phyloP scores from a whole-genome alignment of 2,113 vertebrate species.

The Oxygymnocypris stewartii region DNA sequence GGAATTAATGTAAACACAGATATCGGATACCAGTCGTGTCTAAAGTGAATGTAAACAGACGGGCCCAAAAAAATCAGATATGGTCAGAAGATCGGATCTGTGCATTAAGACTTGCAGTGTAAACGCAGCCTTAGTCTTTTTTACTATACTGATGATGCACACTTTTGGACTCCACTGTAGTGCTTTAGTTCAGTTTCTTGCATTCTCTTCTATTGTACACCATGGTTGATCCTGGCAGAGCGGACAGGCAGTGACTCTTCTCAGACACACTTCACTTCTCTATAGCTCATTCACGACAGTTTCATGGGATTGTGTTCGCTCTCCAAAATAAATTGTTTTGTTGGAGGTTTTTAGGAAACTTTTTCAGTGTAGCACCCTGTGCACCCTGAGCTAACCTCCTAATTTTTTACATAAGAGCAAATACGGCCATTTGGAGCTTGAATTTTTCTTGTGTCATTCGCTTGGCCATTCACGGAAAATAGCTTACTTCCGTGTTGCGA shows the following conservation, averaged over 20 bases:
- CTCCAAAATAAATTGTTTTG: neutral
- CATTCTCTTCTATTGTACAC: neutral
- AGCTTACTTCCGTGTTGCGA: neutral
- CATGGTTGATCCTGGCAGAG: neutral
- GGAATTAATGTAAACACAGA: too few relatives aligned
- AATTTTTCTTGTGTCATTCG: neutral
- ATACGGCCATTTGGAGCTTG: neutral
- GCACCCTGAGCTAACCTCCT: too few relatives aligned
- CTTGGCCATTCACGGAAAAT: neutral
- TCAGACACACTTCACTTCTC: neutral
- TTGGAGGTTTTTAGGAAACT: neutral
- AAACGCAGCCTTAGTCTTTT: too few relatives aligned
- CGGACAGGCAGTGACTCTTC: neutral
- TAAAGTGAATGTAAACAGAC: too few relatives aligned
- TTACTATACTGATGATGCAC: neutral
- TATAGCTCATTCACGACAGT: neutral
- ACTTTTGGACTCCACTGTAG: neutral
- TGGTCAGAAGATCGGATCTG: too few relatives aligned
- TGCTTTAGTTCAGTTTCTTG: neutral
- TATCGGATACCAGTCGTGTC: too few relatives aligned
- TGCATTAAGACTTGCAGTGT: too few relatives aligned
- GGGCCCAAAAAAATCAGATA: too few relatives aligned
- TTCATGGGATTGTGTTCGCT: neutral
- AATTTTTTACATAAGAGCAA: neutral
- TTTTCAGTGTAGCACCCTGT: neutral